These are phyloP conservation scores for Fragum whitleyi DNA, from an alignment of 2,888 invertebrate species.

Conservation along the genomic window DNA sequence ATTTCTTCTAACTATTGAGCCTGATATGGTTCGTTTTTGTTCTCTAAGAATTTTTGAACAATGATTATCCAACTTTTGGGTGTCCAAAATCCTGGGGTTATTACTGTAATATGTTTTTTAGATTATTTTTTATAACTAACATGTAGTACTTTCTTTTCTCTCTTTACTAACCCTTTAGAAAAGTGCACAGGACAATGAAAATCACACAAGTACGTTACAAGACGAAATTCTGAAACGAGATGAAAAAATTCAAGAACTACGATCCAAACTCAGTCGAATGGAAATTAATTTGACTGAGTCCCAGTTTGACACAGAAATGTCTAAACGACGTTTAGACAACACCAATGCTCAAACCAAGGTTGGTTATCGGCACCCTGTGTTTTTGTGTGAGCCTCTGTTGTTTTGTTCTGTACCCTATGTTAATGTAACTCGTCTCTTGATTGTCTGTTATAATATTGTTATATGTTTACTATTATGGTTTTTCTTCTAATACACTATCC, in stretches of 20 bases:
- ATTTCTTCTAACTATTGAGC: no score
- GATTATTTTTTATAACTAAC: not conserved
- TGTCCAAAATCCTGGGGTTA: no score
- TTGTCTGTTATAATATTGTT: no score
- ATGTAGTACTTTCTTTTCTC: not conserved
- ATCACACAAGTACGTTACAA: constrained; percentile 61
- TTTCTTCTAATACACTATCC: no score
- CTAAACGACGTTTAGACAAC: constrained; percentile 62
- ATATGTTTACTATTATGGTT: no score
- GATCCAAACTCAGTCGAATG: constrained; percentile 69
- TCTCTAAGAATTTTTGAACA: no score
- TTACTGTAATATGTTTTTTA: no score
- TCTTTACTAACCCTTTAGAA: constrained; percentile 71
- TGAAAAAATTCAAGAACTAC: constrained; percentile 73
- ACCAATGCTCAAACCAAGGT: constrained; percentile 73
- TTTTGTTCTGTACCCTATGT: not conserved
- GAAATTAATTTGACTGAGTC: constrained; percentile 74
- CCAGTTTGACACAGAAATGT: constrained; percentile 69
- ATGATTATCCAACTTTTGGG: no score
- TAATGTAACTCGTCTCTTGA: not conserved
- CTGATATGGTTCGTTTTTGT: no score
- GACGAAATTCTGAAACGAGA: constrained; percentile 73
- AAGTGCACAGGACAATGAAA: constrained; percentile 75
- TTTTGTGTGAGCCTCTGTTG: constrained; percentile 14
- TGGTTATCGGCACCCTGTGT: constrained; percentile 39